Conservation (phyloP, 1,140 invertebrate genomes). For the Gyrodactylus salaris region DNA sequence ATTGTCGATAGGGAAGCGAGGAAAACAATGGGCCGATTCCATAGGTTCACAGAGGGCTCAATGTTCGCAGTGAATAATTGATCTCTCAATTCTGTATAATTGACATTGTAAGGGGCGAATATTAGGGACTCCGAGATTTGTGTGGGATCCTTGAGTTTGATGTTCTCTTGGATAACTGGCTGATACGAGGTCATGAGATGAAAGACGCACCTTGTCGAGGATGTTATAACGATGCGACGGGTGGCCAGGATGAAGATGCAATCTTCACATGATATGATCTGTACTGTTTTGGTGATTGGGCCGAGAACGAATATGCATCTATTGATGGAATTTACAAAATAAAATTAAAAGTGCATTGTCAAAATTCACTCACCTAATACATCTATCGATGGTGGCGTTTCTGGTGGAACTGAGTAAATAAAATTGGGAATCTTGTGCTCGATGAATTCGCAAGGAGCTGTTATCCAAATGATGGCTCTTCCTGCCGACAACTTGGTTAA, state of each 20-base stretch:
- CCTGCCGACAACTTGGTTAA: background rate
- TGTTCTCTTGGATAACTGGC: background rate
- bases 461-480: background rate
- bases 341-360: too few species aligned
- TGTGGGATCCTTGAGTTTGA: background rate
- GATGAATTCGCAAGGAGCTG: background rate
- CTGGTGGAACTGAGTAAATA: background rate
- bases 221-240: background rate
- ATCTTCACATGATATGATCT: background rate
- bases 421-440: background rate
- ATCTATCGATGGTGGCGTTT: background rate
- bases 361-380: too few species aligned
- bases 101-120: background rate
- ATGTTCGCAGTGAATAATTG: background rate
- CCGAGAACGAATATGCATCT: background rate
- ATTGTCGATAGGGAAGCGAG: too few species aligned
- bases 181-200: background rate
- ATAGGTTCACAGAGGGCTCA: background rate
- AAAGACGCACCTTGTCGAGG: background rate
- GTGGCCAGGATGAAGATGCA: background rate
- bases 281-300: background rate
- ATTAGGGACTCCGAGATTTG: background rate
- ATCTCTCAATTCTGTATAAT: background rate
- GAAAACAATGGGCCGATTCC: background rate
- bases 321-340: background rate